Percentiles rank a stretch among this genome's conserved stretches.
Evolutionary conservation across 2,797 vertebrate genomes (phyloP).

Genomic region (Cheracebus regulus): DNA sequence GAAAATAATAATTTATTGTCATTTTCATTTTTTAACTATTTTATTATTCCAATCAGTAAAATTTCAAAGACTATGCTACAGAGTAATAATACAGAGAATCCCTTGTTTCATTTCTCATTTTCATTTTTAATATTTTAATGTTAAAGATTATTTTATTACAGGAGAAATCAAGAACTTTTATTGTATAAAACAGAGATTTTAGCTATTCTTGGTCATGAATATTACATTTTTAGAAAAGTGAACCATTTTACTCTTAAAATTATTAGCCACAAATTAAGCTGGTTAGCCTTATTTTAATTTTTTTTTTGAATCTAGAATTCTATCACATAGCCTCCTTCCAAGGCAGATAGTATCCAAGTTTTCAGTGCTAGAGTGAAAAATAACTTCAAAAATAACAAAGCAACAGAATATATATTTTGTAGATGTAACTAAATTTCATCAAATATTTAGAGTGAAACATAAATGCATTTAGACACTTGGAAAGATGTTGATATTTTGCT

Average conservation of each 20-base stretch:
- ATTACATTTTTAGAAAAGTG: background rate
- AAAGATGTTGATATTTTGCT: conserved; percentile 66
- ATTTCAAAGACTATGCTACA: background rate
- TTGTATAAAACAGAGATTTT: background rate
- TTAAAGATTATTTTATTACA: background rate
- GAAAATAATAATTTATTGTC: background rate
- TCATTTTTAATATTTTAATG: background rate
- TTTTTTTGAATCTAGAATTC: background rate
- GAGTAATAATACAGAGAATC: background rate
- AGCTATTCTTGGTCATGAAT: background rate
- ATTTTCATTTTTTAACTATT: background rate
- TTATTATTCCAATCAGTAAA: background rate
- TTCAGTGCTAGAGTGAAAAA: background rate
- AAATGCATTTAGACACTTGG: conserved; percentile 44
- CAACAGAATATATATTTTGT: background rate
- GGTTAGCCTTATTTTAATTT: background rate
- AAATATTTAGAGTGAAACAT: conserved; percentile 63
- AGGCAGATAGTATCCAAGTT: background rate
- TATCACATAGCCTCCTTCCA: background rate
- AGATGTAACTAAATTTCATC: conserved; percentile 41
- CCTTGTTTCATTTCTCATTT: background rate
- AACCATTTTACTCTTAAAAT: background rate
- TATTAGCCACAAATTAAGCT: background rate
- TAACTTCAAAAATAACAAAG: background rate
- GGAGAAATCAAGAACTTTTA: background rate